Evolutionary conservation across 2,888 invertebrate genomes (phyloP).

Genomic region (Diplolepis rosae): DNA sequence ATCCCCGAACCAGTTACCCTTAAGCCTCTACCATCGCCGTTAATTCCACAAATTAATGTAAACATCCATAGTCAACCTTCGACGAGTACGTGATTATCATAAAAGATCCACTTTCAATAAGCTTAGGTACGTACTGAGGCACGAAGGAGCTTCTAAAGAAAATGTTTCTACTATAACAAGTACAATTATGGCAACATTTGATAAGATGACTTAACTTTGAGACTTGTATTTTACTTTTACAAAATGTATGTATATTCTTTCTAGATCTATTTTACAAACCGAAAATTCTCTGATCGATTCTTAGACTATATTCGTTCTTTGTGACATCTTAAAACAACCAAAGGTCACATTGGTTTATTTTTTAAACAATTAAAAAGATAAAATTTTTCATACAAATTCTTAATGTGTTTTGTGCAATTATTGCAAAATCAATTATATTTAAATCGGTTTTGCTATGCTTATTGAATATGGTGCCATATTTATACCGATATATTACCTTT

Average conservation of each 20-base stretch:
- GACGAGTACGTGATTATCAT: slow-evolving; percentile 67
- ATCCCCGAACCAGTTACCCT: slow-evolving; percentile 67
- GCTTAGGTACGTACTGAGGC: slow-evolving; percentile 49
- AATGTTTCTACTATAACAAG: slow-evolving; percentile 53
- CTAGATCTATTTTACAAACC: neutral
- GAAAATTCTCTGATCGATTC: neutral
- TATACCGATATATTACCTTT: slow-evolving; percentile 42
- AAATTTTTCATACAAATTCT: neutral
- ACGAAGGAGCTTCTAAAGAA: slow-evolving; percentile 59
- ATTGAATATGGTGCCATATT: slow-evolving; percentile 48
- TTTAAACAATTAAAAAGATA: neutral
- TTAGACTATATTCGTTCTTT: slow-evolving; percentile 4
- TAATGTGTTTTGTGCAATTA: too few relatives aligned
- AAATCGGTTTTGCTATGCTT: slow-evolving; percentile 21
- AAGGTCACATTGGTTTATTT: slow-evolving; percentile 6
- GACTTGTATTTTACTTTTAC: slow-evolving; percentile 46
- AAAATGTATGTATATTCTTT: slow-evolving; percentile 35
- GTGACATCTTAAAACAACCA: neutral
- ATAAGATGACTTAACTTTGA: slow-evolving; percentile 53
- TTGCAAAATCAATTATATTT: too few relatives aligned
- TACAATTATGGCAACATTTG: slow-evolving; percentile 58
- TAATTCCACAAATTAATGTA: slow-evolving; percentile 68
- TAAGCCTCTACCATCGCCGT: slow-evolving; percentile 67
- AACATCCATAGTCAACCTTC: slow-evolving; percentile 68
- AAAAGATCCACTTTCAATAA: slow-evolving; percentile 58